Base-by-base conservation (phyloP, 2,888 invertebrate species). In the Callyntrura sp. region DNA sequence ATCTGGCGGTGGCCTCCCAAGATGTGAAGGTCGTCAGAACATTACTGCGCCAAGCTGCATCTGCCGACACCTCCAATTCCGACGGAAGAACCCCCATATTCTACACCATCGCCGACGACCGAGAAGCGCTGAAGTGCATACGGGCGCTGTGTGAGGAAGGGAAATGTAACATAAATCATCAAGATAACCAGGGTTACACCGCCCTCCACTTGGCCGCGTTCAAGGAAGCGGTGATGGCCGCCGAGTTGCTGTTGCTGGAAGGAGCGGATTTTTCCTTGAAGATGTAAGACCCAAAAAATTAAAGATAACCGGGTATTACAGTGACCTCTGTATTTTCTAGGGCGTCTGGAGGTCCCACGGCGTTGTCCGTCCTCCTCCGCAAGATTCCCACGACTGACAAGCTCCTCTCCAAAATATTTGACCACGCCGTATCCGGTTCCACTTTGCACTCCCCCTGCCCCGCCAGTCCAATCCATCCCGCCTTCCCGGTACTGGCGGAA, bases 301-400 rank as follows among this genome's bases (percentile, higher is more conserved):
- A n/a, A n/a, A n/a, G n/a, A n/a, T n/a, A n/a, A n/a, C n/a, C n/a
- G n/a, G n/a, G n/a, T n/a, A n/a, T n/a, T n/a, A n/a, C n/a, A n/a
- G n/a, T n/a, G n/a, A n/a, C n/a, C n/a, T n/a, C n/a, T n/a, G 48
- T 12, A 73, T 68, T 70, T 51, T 88, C 90, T 6, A 95, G 97
- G 90, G 98, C 97, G 0, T 97, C 97, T 91, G 97, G 97, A 1
- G 97, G 97, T 8, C 95, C 97, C 2, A 97, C 97, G 0, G 97
- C 97, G 0, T 94, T 98, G 14, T 97, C 97, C 14, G 97, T 98
- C 93, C 97, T 98, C 86, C 97, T 97, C 0, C 96, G 97, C n/a
- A 95, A 97, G 92, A 98, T 97, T 0, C 98, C 98, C 0, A 97
- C 97, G 92, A 97, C 97, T 5, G 95, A 98, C 65, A 97, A 97